Evolutionary conservation across 2,888 invertebrate genomes (phyloP), one percentile per base, ranked within the genome.

Genomic region (Drosophila yooni): DNA sequence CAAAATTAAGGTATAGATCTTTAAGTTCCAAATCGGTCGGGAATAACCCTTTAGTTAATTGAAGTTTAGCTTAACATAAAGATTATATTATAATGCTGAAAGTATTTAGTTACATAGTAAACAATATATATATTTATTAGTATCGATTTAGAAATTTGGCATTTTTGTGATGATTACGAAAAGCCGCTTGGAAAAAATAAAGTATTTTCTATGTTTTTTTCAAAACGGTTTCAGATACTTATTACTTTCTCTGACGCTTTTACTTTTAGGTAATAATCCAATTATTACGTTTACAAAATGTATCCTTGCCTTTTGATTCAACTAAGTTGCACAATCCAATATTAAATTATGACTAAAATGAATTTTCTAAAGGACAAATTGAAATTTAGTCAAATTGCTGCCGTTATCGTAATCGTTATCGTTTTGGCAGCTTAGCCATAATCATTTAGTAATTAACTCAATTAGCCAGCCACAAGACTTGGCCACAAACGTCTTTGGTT

Each of bases 401-500:
- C 21, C 34, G 36, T 59, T 57, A n/a, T 57, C 38, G 48, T 68
- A 46, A 43, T 63, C 50, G 59, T 69, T 40, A 64, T 73, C 36
- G 31, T 48, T 43, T 29, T 18, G 43, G 18, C 56, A 62, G 69
- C 59, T 80, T 70, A 69, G 70, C 53, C 67, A 48, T 70, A 70
- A 77, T 79, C 74, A 70, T 68, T 63, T 29, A 51, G 64, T 77
- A 86, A 87, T 83, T 87, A 79, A 69, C 65, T 70, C 84, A 85
- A 85, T 86, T 85, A 88, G 81, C 29, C 38, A 52, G 64, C 80
- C 78, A 60, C 70, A 84, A 70, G 68, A 68, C 53, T 70, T 63
- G 68, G 51, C 71, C 76, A 52, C 54, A 79, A 59, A 57, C 61
- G 66, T 74, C 69, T 77, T 79, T 72, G 69, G 70, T 66, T 74